Evolutionary conservation across 2,113 vertebrate species (phyloP).

Genomic region (Sclerurus mexicanus): DNA sequence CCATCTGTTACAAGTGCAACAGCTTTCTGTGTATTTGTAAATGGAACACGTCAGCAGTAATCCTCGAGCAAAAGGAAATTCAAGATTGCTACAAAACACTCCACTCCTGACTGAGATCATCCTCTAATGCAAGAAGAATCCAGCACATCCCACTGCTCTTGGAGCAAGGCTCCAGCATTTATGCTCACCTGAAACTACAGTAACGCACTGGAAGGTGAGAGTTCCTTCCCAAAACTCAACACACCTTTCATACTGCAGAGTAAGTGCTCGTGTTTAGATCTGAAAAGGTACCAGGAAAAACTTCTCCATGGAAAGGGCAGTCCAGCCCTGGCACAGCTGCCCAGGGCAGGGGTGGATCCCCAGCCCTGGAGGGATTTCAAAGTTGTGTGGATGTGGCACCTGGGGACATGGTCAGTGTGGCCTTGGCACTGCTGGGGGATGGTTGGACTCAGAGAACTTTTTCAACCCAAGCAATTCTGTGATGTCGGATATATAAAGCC

Average conservation of each 20-base stretch:
- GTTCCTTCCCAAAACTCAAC: not conserved
- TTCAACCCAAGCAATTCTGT: not conserved
- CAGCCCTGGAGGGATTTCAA: not conserved
- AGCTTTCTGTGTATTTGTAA: not conserved
- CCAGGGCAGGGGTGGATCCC: not conserved
- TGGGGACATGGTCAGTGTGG: not conserved
- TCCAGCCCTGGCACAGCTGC: not conserved
- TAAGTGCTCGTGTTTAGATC: not conserved
- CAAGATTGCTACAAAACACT: not conserved
- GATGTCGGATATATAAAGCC: not conserved
- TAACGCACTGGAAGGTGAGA: rapidly evolving
- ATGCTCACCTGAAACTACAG: not conserved
- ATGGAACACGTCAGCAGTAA: not conserved
- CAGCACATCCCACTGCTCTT: not conserved
- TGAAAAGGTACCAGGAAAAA: not conserved
- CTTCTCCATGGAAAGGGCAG: not conserved
- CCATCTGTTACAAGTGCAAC: not conserved
- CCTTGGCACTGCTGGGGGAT: not conserved
- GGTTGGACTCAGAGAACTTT: not conserved
- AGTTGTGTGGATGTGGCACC: not conserved
- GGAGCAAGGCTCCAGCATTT: not conserved
- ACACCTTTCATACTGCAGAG: rapidly evolving
- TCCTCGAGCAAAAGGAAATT: not conserved
- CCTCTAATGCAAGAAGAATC: not conserved
- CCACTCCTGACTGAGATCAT: not conserved